Conservation (phyloP, 2,888 invertebrate species). For the Xestia c-nigrum region DNA sequence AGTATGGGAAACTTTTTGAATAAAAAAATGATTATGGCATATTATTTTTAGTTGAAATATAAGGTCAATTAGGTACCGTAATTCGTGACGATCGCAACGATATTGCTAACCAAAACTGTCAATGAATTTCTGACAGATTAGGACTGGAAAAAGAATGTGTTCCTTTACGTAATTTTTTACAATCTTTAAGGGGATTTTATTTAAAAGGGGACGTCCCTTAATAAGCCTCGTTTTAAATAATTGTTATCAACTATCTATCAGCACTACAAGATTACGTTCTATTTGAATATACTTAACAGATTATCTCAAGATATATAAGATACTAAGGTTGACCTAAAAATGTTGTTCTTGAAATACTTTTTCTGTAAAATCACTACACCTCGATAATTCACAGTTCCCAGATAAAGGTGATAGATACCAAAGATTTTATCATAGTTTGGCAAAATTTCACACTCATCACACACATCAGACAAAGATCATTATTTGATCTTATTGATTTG, state of each 20-base stretch:
- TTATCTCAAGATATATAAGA: not conserved
- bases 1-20: not conserved
- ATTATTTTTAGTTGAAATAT: not conserved
- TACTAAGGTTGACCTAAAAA: not conserved
- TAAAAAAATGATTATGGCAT: not conserved
- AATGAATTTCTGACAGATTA: not conserved
- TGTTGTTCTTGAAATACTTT: not conserved
- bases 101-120: not conserved
- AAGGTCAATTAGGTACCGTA: not conserved
- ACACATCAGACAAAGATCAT: not conserved
- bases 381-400: not conserved
- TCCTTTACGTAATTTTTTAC: not conserved
- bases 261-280: not conserved
- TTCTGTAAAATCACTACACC: slow-evolving; percentile 1
- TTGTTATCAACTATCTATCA: slow-evolving; percentile 1
- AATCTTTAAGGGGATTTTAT: not conserved
- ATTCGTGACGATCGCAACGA: not conserved
- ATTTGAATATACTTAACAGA: slow-evolving; percentile 6
- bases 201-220: not conserved
- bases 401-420: not conserved
- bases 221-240: not conserved
- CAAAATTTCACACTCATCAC: not conserved
- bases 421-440: not conserved
- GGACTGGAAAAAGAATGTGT: not conserved
- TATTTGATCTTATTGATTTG: not conserved